phyloP scores from a whole-genome alignment of 37 sponge, comb jelly and placozoan genomes.

The Geodia barretti region DNA sequence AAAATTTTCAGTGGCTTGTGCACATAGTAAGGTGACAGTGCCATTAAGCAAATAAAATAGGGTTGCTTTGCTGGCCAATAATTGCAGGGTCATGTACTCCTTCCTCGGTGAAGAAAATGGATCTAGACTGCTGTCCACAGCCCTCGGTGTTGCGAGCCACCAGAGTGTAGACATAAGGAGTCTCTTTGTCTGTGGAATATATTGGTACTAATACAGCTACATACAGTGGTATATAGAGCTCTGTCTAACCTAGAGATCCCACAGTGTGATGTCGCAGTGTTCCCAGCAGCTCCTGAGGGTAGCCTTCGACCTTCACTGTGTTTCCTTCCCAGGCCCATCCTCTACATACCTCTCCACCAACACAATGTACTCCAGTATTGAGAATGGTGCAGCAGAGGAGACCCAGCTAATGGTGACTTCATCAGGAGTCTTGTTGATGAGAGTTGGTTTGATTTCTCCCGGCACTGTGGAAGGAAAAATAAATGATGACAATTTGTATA shows the following conservation, averaged over 20 bases:
- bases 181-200: not conserved
- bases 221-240: not conserved
- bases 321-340: not conserved
- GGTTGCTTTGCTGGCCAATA: not conserved
- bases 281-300: not conserved
- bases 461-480: not conserved
- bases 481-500: not conserved
- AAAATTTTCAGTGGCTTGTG: not conserved
- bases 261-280: not conserved
- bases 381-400: not conserved
- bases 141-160: conserved; percentile 5
- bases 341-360: conserved; percentile 1
- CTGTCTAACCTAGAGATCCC: not conserved
- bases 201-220: not conserved
- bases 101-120: conserved; percentile 15
- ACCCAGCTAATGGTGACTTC: conserved; percentile 4
- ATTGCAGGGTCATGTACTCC: conserved; percentile 6
- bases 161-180: conserved; percentile 6
- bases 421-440: not conserved
- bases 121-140: not conserved
- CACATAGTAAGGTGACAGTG: not conserved
- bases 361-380: conserved; percentile 14
- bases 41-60: not conserved
- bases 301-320: not conserved
- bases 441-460: not conserved